Evolutionary conservation across 1,140 invertebrate species (phyloP).

Genomic region (Sinonovacula constricta): DNA sequence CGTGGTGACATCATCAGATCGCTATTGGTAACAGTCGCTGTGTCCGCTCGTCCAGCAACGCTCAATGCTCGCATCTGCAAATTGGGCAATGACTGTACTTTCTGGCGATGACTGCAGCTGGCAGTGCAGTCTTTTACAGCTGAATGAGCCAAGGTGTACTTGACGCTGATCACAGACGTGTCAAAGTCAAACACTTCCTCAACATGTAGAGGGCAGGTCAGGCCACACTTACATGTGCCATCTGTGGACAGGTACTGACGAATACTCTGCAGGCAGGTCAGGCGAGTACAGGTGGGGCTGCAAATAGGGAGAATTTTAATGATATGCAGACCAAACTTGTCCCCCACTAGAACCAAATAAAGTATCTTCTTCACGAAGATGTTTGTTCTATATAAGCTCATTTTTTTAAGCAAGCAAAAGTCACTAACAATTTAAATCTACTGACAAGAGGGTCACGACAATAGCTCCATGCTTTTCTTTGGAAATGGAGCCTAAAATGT

Average conservation of each 20-base stretch:
- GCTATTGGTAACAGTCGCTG: constrained; percentile 36
- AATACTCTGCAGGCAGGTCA: constrained; percentile 23
- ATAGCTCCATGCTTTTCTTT: no score
- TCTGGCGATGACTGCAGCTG: constrained; percentile 92
- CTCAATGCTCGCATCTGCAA: constrained; percentile 62
- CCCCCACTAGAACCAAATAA: no score
- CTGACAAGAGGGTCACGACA: no score
- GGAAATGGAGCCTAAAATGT: no score
- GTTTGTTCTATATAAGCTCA: no score
- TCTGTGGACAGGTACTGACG: constrained; percentile 90
- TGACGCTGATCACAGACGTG: constrained; percentile 86
- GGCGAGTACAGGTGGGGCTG: constrained; percentile 40
- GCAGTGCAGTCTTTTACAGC: constrained; percentile 81
- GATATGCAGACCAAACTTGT: no score
- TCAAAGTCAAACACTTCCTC: constrained; percentile 96
- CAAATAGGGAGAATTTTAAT: no score
- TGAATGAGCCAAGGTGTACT: constrained; percentile 78
- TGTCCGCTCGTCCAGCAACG: constrained; percentile 12
- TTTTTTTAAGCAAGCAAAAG: no score
- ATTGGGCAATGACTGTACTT: constrained; percentile 84
- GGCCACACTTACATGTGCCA: constrained; percentile 97
- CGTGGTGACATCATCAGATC: constrained; percentile 44
- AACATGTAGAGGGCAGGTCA: constrained; percentile 93
- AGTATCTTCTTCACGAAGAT: no score
- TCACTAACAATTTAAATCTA: no score